Conservation (phyloP, 2,888 invertebrate genomes). For the Macrosiphum euphorbiae region DNA sequence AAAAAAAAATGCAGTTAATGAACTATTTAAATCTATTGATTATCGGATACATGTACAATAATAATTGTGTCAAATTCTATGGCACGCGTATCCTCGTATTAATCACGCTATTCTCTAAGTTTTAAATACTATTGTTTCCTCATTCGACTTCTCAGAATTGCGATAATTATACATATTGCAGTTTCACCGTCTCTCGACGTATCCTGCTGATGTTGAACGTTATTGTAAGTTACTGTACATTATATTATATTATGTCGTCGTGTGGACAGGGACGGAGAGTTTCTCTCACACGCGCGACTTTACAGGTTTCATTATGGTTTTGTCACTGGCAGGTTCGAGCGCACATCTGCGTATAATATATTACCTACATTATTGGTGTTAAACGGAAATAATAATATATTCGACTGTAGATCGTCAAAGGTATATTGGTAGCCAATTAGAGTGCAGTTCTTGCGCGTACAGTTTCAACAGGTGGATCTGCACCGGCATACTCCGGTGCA, state of each 20-base stretch:
- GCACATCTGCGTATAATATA: not conserved
- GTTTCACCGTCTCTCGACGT: not conserved
- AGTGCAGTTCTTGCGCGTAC: not conserved
- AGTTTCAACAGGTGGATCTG: constrained; percentile 38
- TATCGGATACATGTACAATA: not conserved
- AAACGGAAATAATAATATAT: not conserved
- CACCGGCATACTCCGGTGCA: not conserved
- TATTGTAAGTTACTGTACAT: not conserved
- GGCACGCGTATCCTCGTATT: not conserved
- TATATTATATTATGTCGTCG: not conserved
- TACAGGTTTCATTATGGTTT: not conserved
- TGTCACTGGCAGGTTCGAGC: not conserved
- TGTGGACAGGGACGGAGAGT: not conserved
- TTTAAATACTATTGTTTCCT: not conserved
- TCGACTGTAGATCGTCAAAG: not conserved
- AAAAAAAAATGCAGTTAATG: not conserved
- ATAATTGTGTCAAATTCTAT: not conserved
- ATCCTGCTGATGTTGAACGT: not conserved
- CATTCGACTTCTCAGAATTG: not conserved
- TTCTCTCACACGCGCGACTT: not conserved
- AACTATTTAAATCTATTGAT: not conserved
- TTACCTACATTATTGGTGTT: not conserved
- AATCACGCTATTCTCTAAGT: not conserved
- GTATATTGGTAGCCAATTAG: constrained; percentile 18
- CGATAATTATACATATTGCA: not conserved